Percentiles rank a stretch among this genome's conserved stretches.
Conservation (phyloP, 2,797 vertebrate genomes). For the Scomberomorus guttatus region DNA sequence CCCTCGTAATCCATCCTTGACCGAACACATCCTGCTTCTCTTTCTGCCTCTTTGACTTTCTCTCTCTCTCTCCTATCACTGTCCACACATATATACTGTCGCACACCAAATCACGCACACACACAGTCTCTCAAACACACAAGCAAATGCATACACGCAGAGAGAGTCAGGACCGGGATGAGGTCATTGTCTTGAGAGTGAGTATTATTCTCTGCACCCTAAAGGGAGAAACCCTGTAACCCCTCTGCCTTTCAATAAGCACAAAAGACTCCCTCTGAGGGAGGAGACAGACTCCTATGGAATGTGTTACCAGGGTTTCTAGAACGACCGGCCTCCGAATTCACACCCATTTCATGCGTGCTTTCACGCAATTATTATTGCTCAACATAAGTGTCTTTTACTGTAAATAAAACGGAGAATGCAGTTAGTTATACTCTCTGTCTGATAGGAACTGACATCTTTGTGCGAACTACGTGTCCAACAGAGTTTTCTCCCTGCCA, state of each 20-base stretch:
- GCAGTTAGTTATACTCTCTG: not conserved
- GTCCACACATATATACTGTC: constrained; percentile 5
- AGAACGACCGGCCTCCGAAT: constrained; percentile 59
- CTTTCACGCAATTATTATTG: constrained; percentile 2
- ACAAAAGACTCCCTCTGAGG: constrained; percentile 80
- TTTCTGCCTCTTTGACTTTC: constrained; percentile 42
- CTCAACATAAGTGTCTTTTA: not conserved
- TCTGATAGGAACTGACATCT: constrained; percentile 33
- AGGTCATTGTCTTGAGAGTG: constrained; percentile 80
- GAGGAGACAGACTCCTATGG: constrained; percentile 73
- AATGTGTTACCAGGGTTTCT: constrained; percentile 82
- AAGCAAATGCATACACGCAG: constrained; percentile 25
- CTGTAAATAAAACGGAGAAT: constrained; percentile 3
- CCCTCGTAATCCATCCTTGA: constrained; percentile 62
- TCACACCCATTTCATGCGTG: constrained; percentile 53
- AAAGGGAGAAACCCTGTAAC: constrained; percentile 85
- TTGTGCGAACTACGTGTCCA: constrained; percentile 27
- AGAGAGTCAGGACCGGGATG: constrained; percentile 59
- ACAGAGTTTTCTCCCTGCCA: constrained; percentile 11
- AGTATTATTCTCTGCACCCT: constrained; percentile 80
- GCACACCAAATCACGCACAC: constrained; percentile 16
- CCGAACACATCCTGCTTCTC: constrained; percentile 58
- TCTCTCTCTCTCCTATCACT: not conserved
- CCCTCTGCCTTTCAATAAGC: constrained; percentile 77
- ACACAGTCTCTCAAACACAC: constrained; percentile 14